phyloP scores from a whole-genome alignment of 1,140 invertebrate genomes.

The Dreissena rostriformis region DNA sequence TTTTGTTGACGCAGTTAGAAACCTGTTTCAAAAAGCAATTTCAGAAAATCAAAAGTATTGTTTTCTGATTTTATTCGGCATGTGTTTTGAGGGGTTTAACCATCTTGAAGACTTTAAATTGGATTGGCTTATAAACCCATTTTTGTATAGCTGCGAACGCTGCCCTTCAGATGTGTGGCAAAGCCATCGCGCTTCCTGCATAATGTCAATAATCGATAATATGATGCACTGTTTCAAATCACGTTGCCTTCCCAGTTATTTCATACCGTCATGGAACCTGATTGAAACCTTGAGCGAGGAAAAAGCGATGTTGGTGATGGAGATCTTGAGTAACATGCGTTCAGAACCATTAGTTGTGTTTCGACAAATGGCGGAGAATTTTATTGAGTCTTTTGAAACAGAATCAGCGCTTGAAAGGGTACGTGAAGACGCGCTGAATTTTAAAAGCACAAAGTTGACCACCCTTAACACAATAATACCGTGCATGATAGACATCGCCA shows the following conservation, averaged over 20 bases:
- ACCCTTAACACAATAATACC: constrained; percentile 28
- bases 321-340: constrained; percentile 3
- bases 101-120: background rate
- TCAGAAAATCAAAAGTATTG: constrained; percentile 26
- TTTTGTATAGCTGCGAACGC: constrained; percentile 41
- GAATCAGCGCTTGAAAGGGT: constrained; percentile 13
- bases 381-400: background rate
- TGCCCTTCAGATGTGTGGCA: constrained; percentile 32
- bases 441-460: background rate
- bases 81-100: constrained; percentile 11
- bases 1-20: constrained; percentile 18
- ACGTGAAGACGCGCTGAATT: background rate
- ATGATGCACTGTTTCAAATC: constrained; percentile 8
- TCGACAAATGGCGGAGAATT: background rate
- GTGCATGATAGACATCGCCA: constrained; percentile 14
- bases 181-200: constrained; percentile 11
- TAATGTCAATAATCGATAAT: constrained; percentile 25
- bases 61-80: constrained; percentile 19
- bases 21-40: constrained; percentile 28
- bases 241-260: constrained; percentile 35
- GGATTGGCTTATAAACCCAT: constrained; percentile 8
- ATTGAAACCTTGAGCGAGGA: constrained; percentile 11
- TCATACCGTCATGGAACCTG: constrained; percentile 29
- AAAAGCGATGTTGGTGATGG: constrained; percentile 3
- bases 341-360: constrained; percentile 29